Conservation (phyloP, 2,113 vertebrate species). For the Bufo bufo region DNA sequence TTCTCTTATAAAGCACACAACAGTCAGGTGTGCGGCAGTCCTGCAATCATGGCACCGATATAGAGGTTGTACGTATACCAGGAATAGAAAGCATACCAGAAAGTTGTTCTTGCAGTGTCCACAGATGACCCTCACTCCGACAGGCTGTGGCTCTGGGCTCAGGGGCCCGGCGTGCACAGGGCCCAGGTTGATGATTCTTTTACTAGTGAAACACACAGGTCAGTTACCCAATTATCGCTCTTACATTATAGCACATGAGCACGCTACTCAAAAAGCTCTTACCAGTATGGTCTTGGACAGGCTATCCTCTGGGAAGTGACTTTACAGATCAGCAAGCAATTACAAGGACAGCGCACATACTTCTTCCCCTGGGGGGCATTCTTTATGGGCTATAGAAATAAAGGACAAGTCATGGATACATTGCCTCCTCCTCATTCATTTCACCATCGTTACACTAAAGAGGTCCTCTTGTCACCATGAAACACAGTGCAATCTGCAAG, state of each 20-base stretch:
- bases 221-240: not conserved
- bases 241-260: not conserved
- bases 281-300: constrained; percentile 89
- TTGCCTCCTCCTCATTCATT: too few species aligned
- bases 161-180: constrained; percentile 87
- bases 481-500: too few species aligned
- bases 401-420: not conserved
- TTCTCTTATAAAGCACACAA: too few species aligned
- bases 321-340: constrained; percentile 92
- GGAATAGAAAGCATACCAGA: constrained; percentile 72
- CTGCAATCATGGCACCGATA: too few species aligned
- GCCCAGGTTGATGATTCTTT: constrained; percentile 91
- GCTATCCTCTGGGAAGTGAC: constrained; percentile 90
- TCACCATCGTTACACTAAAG: too few species aligned
- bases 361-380: constrained; percentile 91
- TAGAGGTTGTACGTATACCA: not conserved
- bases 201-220: constrained; percentile 69
- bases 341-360: constrained; percentile 89
- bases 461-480: too few species aligned
- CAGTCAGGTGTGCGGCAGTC: too few species aligned
- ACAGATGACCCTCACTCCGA: constrained; percentile 87
- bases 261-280: constrained; percentile 60
- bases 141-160: constrained; percentile 87
- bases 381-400: constrained; percentile 84
- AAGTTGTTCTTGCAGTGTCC: constrained; percentile 94